These are phyloP conservation scores for Talpa occidentalis DNA, from an alignment of 2,113 vertebrate species.

Conservation along the genomic window DNA sequence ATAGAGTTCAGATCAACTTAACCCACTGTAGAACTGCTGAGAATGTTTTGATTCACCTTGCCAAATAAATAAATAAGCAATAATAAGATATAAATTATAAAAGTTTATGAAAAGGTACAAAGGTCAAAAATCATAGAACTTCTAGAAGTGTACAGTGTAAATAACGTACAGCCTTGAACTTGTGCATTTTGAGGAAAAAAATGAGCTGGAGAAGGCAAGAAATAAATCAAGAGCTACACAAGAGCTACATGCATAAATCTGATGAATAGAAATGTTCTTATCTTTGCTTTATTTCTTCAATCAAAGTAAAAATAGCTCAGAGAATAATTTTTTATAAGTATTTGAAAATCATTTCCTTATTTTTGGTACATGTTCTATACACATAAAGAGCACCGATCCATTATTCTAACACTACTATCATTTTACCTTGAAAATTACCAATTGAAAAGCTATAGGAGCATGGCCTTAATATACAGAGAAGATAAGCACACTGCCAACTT, in stretches of 20 bases:
- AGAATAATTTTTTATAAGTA: background rate
- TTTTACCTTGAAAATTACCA: background rate
- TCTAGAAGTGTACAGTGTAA: background rate
- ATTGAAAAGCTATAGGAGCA: background rate
- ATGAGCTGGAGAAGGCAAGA: background rate
- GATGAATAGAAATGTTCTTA: background rate
- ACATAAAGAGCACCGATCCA: background rate
- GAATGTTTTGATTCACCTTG: too few species aligned
- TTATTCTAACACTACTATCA: background rate
- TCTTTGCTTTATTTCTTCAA: background rate
- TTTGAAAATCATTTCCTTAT: background rate
- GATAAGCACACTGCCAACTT: background rate
- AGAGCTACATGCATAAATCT: background rate
- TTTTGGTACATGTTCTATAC: background rate
- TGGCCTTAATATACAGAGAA: background rate
- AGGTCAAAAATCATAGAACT: background rate
- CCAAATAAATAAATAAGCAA: too few species aligned
- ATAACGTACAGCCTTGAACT: background rate
- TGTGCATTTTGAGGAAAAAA: background rate
- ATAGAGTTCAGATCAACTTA: background rate
- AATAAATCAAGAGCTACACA: background rate
- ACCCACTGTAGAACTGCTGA: background rate
- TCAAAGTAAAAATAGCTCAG: background rate
- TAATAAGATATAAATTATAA: background rate
- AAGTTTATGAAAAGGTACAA: conserved; percentile 10